Evolutionary conservation across 2,888 invertebrate genomes (phyloP).

Genomic region (Habrosyne pyritoides): DNA sequence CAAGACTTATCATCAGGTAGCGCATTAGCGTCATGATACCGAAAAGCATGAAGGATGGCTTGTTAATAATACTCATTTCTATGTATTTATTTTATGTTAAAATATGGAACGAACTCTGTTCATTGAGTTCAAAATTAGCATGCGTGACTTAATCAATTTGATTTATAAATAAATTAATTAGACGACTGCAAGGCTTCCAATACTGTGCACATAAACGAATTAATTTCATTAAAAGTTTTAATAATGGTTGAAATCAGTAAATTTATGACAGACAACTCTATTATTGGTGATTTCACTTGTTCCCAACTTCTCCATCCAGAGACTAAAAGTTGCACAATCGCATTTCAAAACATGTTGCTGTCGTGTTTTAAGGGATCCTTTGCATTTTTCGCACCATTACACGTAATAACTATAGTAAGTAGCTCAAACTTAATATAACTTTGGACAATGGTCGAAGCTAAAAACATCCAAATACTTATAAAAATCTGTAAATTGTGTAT

Average conservation of each 20-base stretch:
- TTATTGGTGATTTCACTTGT: conserved; percentile 43
- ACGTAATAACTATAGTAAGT: conserved; percentile 55
- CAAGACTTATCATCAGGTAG: no score
- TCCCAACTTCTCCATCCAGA: conserved; percentile 62
- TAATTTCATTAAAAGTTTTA: no score
- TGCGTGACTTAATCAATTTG: neutral
- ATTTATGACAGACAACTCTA: conserved; percentile 45
- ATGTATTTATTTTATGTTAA: neutral
- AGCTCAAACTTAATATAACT: neutral
- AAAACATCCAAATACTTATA: no score
- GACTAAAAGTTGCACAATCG: conserved; percentile 57
- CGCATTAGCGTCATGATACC: no score
- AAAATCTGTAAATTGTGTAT: no score
- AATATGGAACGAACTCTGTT: conserved; percentile 30
- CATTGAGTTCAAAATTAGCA: conserved; percentile 9
- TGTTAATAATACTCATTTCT: neutral
- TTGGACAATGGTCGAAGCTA: no score
- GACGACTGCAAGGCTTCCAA: neutral
- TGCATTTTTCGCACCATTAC: conserved; percentile 53
- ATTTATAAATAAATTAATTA: neutral
- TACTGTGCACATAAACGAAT: neutral
- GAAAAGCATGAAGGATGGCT: no score
- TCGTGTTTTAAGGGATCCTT: conserved; percentile 48
- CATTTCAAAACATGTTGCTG: conserved; percentile 48
- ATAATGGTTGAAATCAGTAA: conserved; percentile 76